Base-by-base conservation (phyloP, 2,113 vertebrate species). In the Gopherus flavomarginatus region DNA sequence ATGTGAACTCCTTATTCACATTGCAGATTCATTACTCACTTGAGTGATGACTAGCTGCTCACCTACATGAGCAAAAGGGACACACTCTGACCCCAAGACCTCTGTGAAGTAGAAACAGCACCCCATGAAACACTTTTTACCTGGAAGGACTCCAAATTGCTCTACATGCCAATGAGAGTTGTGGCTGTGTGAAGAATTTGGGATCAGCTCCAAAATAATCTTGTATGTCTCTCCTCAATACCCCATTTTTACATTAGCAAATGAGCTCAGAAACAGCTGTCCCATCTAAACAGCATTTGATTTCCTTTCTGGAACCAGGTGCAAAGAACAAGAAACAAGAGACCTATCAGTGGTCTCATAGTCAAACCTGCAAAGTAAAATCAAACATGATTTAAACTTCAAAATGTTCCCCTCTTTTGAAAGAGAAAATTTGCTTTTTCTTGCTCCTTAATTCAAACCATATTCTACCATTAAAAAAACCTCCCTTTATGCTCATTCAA, bases 161-260 rank as follows among this genome's bases (percentile, higher is more conserved):
- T 31, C 42, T 6, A 1, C 1, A 1, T 89, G 65, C n/a, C 57
- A 72, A 29, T 1, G 1, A 24, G 52, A 56, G 44, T 85, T 91
- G 31, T 52, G 0, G 3, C 9, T 19, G 3, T 92, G 62, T 0
- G 1, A 89, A 69, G 59, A 35, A 35, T 86, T 85, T 86, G n/a
- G 81, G 56, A 80, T 29, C 89, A 94, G 27, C 80, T 82, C 93
- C 90, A 56, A 82, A 92, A 12, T 56, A 87, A 93, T 56, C 24
- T 94, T 83, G 81, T 11, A 0, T 83, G 52, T 81, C 72, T 84
- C 21, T 87, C 80, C 49, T 85, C 86, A 26, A 21, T 31, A 49
- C 85, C 21, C 81, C 2, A 0, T 42, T n/a, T 26, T 57, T 78
- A 91, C 38, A 35, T n/a, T 62, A 85, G 89, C 0, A 0, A 7